Evolutionary conservation across 2,888 invertebrate species (phyloP).

Genomic region (Lithophane leautieri): DNA sequence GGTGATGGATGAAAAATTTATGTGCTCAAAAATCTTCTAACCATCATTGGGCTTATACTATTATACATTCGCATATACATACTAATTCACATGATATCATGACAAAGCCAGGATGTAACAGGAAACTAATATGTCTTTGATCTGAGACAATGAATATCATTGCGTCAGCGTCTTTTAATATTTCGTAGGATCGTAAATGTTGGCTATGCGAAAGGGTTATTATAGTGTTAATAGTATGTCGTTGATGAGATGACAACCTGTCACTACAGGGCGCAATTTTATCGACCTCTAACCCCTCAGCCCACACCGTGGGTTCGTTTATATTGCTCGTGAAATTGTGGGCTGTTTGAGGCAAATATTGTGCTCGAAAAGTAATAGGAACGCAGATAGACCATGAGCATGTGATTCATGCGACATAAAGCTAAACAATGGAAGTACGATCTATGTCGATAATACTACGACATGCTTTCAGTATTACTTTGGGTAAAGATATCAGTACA

Average conservation of each 20-base stretch:
- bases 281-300: slow-evolving; percentile 34
- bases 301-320: slow-evolving; percentile 31
- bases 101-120: not conserved
- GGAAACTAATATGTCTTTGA: not conserved
- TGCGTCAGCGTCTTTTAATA: slow-evolving; percentile 12
- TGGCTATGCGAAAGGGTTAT: slow-evolving; percentile 10
- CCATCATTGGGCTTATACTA: not conserved
- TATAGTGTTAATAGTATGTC: slow-evolving; percentile 38
- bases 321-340: slow-evolving; percentile 51
- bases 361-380: slow-evolving; percentile 26
- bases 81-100: not conserved
- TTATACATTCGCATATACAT: not conserved
- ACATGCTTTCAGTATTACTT: not conserved
- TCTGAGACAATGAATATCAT: not conserved
- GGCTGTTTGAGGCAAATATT: slow-evolving; percentile 31
- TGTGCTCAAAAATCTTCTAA: not conserved
- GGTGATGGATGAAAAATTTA: not conserved
- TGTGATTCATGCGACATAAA: not conserved
- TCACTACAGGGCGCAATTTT: slow-evolving; percentile 30
- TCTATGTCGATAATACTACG: not conserved
- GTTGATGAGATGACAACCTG: slow-evolving; percentile 49
- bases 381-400: not conserved
- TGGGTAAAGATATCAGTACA: not conserved
- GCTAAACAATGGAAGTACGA: not conserved
- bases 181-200: slow-evolving; percentile 34